Percentiles rank a stretch among this genome's conserved stretches.
phyloP scores from a whole-genome alignment of 1,140 invertebrate genomes.

The Drosophila melanica region DNA sequence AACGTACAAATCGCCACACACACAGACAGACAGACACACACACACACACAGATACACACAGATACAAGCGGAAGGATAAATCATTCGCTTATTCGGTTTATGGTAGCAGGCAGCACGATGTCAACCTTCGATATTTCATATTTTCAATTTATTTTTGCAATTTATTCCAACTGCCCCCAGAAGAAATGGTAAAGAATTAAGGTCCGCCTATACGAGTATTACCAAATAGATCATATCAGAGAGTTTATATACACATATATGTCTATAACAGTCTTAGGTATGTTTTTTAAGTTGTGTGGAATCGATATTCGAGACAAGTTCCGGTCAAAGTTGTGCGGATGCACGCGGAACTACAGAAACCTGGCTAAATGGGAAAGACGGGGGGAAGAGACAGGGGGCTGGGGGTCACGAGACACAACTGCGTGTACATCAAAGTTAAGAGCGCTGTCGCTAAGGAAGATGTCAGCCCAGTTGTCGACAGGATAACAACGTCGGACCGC shows the following conservation, averaged over 20 bases:
- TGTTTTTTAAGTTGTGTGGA: neutral
- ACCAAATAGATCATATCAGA: constrained; percentile 29
- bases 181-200: constrained; percentile 14
- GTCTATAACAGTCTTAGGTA: neutral
- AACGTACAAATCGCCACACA: constrained; percentile 36
- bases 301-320: constrained; percentile 1
- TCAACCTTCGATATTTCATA: constrained; percentile 66
- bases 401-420: neutral
- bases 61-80: constrained; percentile 48
- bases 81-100: constrained; percentile 40
- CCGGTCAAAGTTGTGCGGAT: neutral
- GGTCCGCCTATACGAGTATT: neutral
- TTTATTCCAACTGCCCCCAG: constrained; percentile 48
- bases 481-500: constrained; percentile 41
- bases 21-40: constrained; percentile 21
- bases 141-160: constrained; percentile 76
- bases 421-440: constrained; percentile 44
- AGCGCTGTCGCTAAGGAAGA: constrained; percentile 57
- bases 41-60: neutral
- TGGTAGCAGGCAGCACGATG: constrained; percentile 11
- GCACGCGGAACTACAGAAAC: constrained; percentile 11
- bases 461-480: constrained; percentile 41
- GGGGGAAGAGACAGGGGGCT: neutral
- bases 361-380: neutral
- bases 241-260: neutral